Conservation (phyloP, 2,888 invertebrate species). For the Cephus pygmeus region DNA sequence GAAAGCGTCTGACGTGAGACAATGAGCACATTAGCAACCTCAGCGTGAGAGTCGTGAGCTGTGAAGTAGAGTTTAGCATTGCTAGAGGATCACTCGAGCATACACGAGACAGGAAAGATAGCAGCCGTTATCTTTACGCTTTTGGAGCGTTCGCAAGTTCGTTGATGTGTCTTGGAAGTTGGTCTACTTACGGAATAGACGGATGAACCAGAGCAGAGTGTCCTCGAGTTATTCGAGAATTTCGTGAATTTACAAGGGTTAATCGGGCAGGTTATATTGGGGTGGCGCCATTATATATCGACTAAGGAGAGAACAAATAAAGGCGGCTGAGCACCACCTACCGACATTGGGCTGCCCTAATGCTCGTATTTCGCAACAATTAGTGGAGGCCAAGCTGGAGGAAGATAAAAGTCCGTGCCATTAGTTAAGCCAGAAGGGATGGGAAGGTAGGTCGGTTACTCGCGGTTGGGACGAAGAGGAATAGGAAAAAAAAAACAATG, state of each 20-base stretch:
- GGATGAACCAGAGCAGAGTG: background rate
- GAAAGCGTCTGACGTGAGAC: background rate
- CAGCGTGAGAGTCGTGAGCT: background rate
- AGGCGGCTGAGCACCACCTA: background rate
- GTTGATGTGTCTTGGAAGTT: background rate
- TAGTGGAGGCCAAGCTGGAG: slow-evolving; percentile 20
- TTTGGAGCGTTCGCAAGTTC: background rate
- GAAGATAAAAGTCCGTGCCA: slow-evolving; percentile 26
- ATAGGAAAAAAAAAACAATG: background rate
- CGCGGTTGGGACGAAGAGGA: background rate
- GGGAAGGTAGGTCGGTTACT: background rate
- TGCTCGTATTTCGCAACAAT: slow-evolving; percentile 26
- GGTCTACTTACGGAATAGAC: background rate
- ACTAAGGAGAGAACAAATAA: slow-evolving; percentile 3
- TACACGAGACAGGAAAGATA: background rate
- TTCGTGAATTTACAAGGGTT: background rate
- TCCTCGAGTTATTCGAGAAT: background rate
- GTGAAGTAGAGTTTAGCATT: background rate
- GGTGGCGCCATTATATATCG: background rate
- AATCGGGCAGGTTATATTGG: background rate
- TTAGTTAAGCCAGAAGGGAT: slow-evolving; percentile 16
- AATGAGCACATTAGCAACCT: background rate
- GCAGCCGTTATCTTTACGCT: background rate
- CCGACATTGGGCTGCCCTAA: slow-evolving; percentile 1
- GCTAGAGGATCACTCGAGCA: background rate